Conservation (phyloP, 2,113 vertebrate genomes). For the Xyrauchen texanus region DNA sequence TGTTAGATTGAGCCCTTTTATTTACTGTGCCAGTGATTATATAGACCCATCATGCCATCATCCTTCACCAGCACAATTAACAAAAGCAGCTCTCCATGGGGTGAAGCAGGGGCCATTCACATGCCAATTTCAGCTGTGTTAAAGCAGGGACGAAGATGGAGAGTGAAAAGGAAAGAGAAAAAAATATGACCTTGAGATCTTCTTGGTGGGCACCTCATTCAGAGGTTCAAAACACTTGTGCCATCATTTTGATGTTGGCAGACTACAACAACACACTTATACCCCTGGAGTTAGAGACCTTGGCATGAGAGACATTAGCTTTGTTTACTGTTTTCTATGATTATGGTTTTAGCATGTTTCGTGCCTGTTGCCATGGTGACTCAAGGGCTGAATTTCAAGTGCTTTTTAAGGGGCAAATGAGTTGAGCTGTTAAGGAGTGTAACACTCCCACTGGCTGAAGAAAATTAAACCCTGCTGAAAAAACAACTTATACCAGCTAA, state of each 20-base stretch:
- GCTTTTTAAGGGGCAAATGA: not conserved
- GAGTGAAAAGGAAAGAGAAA: conserved; percentile 44
- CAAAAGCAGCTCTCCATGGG: conserved; percentile 37
- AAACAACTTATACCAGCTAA: not conserved
- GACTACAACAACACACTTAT: not conserved
- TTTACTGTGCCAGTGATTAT: conserved; percentile 5
- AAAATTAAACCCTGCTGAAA: not conserved
- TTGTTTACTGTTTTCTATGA: conserved; percentile 2
- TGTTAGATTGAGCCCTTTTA: not conserved
- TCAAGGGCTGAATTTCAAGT: conserved; percentile 34
- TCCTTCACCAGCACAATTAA: conserved; percentile 36
- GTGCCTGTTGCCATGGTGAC: conserved; percentile 69
- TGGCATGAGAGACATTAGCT: not conserved
- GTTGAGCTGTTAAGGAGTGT: not conserved
- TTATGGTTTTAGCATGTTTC: conserved; percentile 27
- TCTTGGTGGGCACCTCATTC: not conserved
- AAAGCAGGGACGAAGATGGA: conserved; percentile 18
- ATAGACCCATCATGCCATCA: conserved; percentile 6
- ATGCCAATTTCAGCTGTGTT: conserved; percentile 9
- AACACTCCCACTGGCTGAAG: no score
- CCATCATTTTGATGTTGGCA: not conserved
- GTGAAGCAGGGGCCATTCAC: conserved; percentile 8
- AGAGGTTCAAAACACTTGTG: not conserved
- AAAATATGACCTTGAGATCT: not conserved
- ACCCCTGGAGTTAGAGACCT: not conserved